These are phyloP conservation scores for Luehdorfia chinensis DNA, from an alignment of 1,140 invertebrate genomes.

Conservation along the genomic window DNA sequence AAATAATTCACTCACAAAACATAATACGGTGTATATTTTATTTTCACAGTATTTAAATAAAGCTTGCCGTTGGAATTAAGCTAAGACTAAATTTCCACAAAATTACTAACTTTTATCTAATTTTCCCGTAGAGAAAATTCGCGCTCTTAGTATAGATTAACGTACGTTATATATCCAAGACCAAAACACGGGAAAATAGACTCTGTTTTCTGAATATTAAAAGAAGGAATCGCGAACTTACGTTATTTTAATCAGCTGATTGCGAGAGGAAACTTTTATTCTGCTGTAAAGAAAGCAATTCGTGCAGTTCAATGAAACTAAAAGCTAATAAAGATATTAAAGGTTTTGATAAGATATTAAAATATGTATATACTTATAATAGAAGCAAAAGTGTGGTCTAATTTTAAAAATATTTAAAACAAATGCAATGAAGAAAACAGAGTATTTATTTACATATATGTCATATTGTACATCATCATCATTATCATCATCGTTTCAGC, in stretches of 20 bases:
- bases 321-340: conserved; percentile 17
- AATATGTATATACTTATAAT: not conserved
- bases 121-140: conserved; percentile 40
- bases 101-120: conserved; percentile 43
- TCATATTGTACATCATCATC: too few species aligned
- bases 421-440: too few species aligned
- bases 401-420: too few species aligned
- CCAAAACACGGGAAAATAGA: conserved; percentile 9
- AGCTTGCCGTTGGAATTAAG: conserved; percentile 19
- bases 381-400: not conserved
- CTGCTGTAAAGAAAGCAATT: conserved; percentile 32
- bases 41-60: not conserved
- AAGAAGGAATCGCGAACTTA: conserved; percentile 17
- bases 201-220: conserved; percentile 15
- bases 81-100: conserved; percentile 36
- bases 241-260: conserved; percentile 39
- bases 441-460: too few species aligned
- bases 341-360: conserved; percentile 1
- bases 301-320: conserved; percentile 26
- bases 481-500: too few species aligned
- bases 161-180: conserved; percentile 9
- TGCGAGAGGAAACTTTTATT: conserved; percentile 36
- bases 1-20: too few species aligned
- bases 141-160: conserved; percentile 30
- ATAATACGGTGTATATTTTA: too few species aligned